These are phyloP conservation scores for Delia radicum DNA, from an alignment of 1,140 invertebrate genomes.

Conservation along the genomic window DNA sequence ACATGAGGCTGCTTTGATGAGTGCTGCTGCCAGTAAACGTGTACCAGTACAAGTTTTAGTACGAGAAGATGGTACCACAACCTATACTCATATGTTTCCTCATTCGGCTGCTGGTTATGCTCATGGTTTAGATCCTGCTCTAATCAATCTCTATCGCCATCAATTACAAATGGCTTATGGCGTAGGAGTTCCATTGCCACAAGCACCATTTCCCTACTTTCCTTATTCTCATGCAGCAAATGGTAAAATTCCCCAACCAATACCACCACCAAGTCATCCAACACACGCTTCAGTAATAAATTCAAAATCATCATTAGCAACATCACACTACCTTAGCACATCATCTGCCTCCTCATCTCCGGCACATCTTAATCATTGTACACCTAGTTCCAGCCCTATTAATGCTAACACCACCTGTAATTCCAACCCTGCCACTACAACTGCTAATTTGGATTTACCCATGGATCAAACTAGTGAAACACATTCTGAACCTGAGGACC, in stretches of 20 bases:
- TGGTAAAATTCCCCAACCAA: constrained; percentile 48
- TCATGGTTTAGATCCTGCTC: constrained; percentile 47
- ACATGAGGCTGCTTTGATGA: constrained; percentile 66
- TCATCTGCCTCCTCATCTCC: constrained; percentile 51
- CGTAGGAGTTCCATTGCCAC: constrained; percentile 43
- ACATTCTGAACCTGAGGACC: constrained; percentile 42
- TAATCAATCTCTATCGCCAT: constrained; percentile 53
- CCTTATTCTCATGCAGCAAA: constrained; percentile 45
- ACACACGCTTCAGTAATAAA: neutral
- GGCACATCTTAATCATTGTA: constrained; percentile 30
- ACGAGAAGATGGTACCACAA: constrained; percentile 68
- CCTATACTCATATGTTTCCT: constrained; percentile 47
- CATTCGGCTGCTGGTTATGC: constrained; percentile 37
- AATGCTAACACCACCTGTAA: constrained; percentile 8
- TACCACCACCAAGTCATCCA: constrained; percentile 41
- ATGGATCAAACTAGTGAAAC: constrained; percentile 33
- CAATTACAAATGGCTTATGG: constrained; percentile 55
- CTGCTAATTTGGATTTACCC: neutral
- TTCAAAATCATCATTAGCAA: constrained; percentile 6
- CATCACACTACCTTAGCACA: constrained; percentile 19
- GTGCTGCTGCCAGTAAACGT: constrained; percentile 64
- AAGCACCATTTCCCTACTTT: constrained; percentile 54
- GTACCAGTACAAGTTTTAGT: constrained; percentile 88
- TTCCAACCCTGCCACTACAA: neutral
- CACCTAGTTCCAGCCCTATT: constrained; percentile 38